phyloP scores from a whole-genome alignment of 2,113 vertebrate species.

The Pituophis catenifer region DNA sequence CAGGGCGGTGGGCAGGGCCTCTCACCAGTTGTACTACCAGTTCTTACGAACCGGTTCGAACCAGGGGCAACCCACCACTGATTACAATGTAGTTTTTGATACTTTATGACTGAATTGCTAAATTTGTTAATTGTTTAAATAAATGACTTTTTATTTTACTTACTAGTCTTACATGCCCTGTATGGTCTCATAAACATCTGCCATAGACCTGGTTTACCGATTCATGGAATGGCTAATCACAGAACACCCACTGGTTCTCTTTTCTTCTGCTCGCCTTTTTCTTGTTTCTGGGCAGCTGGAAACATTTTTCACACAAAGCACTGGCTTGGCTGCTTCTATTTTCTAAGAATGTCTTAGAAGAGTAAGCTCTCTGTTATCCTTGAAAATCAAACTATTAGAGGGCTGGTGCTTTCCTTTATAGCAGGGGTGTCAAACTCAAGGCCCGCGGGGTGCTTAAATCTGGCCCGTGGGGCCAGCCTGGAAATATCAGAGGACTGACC shows the following conservation, averaged over 20 bases:
- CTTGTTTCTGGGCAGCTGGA: background rate
- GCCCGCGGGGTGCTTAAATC: too few relatives aligned
- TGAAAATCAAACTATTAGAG: background rate
- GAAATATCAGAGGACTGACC: too few relatives aligned
- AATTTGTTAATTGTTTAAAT: slow-evolving; percentile 19
- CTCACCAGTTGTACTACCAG: too few relatives aligned
- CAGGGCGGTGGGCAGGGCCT: too few relatives aligned
- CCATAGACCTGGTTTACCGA: background rate
- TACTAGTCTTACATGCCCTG: background rate
- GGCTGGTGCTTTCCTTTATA: background rate
- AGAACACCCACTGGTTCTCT: background rate
- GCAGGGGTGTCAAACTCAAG: background rate
- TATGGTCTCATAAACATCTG: background rate
- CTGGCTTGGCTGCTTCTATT: background rate
- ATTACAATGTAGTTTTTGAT: background rate
- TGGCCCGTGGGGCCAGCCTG: too few relatives aligned
- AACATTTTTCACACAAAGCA: background rate
- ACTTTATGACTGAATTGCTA: background rate
- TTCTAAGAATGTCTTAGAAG: background rate
- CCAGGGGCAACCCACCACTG: too few relatives aligned
- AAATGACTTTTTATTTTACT: background rate
- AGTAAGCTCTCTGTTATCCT: background rate
- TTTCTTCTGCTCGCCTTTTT: background rate
- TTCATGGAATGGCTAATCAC: background rate
- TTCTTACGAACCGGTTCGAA: too few relatives aligned